Evolutionary conservation across 2,797 vertebrate species (phyloP).

Genomic region (Passerculus sandwichensis): DNA sequence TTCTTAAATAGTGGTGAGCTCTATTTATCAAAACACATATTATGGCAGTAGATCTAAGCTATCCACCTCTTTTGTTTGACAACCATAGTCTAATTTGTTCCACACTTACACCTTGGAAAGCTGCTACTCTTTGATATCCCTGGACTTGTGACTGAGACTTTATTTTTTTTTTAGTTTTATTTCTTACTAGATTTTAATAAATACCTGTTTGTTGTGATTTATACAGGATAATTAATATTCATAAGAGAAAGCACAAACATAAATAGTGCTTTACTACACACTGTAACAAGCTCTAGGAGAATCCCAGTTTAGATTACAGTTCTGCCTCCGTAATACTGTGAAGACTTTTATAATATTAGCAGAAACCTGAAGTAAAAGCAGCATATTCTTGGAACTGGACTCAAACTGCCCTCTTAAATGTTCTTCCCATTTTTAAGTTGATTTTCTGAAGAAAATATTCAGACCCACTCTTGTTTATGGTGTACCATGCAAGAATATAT

Average conservation of each 20-base stretch:
- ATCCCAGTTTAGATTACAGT: background rate
- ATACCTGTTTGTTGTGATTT: background rate
- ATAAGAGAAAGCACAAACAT: background rate
- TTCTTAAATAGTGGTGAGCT: background rate
- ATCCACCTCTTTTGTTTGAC: background rate
- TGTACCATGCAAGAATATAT: background rate
- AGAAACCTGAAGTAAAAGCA: background rate
- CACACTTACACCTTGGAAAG: background rate
- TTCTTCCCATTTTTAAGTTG: background rate
- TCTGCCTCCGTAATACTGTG: background rate
- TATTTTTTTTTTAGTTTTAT: background rate
- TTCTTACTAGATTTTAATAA: background rate
- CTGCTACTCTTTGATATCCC: background rate
- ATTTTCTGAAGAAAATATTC: background rate
- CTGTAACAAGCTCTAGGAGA: background rate
- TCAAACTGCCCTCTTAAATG: background rate
- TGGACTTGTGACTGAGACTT: background rate
- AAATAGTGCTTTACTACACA: background rate
- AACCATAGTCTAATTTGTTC: background rate
- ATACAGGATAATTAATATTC: background rate
- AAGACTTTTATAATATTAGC: background rate
- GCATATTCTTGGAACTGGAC: background rate
- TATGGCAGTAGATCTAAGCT: background rate
- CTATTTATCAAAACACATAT: slow-evolving; percentile 31
- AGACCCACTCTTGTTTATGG: background rate